Evolutionary conservation across 37 sponge, comb jelly and placozoan genomes (phyloP), one percentile per base, ranked within the genome.

Genomic region (Cliona cf. orientalis): DNA sequence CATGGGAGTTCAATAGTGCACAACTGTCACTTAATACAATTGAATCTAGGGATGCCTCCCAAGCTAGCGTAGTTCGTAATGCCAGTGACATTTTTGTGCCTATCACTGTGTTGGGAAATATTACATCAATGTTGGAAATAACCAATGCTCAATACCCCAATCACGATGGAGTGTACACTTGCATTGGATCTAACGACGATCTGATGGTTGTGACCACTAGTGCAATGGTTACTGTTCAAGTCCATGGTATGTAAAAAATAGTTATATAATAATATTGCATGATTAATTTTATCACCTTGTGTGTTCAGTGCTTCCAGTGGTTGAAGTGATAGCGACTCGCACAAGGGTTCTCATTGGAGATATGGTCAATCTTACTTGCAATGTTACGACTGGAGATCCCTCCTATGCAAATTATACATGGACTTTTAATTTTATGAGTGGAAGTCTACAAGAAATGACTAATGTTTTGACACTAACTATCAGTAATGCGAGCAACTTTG

Each of bases 171-270:
- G 71, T 58, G 45, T 81, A 81, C 61, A 57, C 38, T 19, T 81
- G 81, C 45, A 35, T 55, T 33, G 69, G 58, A 25, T 5, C 22
- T 45, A 81, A 81, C 66, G 42, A 64, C 12, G 12, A 73, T 3
- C 19, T 9, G 28, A 11, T 1, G 9, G 57, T 17, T 17, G 33
- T 31, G 5, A 53, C 2, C 78, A 78, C 44, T 40, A 74, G 36
- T 67, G 87, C 74, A 12, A 68, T 29, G 1, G 74, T 87, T 69
- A 87, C 73, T 28, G 80, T 87, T 58, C 80, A 87, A 80, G 80
- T 78, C 11, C 11, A 31, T 32, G 78, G 78, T 78, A 44, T 1
- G 42, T 73, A 29, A 46, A 2, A 21, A 25, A 3, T 17, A 68
- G 9, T 17, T 25, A 25, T 7, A 62, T n/a, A n/a, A n/a, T n/a